phyloP scores from a whole-genome alignment of 2,113 vertebrate genomes.

The Ochotona princeps region DNA sequence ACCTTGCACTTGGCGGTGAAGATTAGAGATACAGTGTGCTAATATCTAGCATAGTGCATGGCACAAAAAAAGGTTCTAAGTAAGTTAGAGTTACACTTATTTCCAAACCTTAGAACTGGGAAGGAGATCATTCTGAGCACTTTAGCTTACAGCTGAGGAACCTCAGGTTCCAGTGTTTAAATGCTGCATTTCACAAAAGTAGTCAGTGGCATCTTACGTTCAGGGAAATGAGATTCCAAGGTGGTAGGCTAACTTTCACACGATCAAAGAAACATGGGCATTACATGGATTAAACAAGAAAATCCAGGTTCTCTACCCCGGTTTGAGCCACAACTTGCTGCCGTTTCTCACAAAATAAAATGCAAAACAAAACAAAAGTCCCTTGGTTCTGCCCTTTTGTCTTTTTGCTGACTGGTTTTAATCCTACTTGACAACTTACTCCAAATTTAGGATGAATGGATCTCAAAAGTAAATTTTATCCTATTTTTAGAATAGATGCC shows the following conservation, averaged over 20 bases:
- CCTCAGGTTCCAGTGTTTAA: conserved; percentile 11
- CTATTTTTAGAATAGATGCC: conserved; percentile 82
- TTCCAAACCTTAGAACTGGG: background rate
- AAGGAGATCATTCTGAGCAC: background rate
- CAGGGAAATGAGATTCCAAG: background rate
- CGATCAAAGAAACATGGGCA: conserved; percentile 10
- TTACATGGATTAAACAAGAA: conserved; percentile 36
- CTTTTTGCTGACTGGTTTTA: conserved; percentile 48
- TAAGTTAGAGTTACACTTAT: background rate
- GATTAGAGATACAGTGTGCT: background rate
- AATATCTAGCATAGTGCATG: background rate
- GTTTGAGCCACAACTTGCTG: conserved; percentile 20
- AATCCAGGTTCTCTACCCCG: background rate
- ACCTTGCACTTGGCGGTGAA: background rate
- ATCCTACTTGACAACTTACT: conserved; percentile 57
- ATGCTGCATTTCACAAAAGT: conserved; percentile 1
- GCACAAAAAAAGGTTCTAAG: background rate
- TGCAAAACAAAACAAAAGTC: background rate
- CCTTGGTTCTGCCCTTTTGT: conserved; percentile 5
- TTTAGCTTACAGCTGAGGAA: conserved; percentile 6
- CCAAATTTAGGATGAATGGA: conserved; percentile 57
- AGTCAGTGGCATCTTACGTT: background rate
- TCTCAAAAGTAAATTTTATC: conserved; percentile 72
- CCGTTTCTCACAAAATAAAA: conserved; percentile 9
- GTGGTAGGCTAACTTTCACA: background rate